Base-by-base conservation (phyloP, 2,888 invertebrate genomes). In the Drosophila testacea region DNA sequence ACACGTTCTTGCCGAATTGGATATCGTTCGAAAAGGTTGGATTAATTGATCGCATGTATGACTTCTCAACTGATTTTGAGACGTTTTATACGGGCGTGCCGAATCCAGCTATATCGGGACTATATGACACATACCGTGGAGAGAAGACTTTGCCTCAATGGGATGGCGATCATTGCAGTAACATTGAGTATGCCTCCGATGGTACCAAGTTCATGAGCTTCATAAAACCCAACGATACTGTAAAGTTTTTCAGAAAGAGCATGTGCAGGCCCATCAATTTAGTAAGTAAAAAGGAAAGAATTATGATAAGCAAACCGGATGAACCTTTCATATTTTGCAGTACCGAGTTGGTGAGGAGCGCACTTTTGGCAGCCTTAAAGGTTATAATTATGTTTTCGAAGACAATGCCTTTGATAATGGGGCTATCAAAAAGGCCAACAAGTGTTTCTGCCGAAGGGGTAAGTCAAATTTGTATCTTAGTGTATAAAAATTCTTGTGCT, bases 21-120 rank as follows among this genome's bases (percentile, higher is more conserved):
- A 96, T 97, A 61, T 95, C 95, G 64, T 97, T 97, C 90, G 96
- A 97, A 82, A 97, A 96, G 86, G 94, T 98, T 10, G 98, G 98
- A 0, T 94, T 98, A 1, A 97, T 98, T 79, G 97, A 97, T 93
- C 93, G 97, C 93, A 97, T 97, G 97, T 97, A 97, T 91, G 96
- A 97, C 79, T 97, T 97, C 85, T 93, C 94, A 0, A 96, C 95
- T 0, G 97, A 97, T 81, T 96, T 93, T 84, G 96, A 96, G 85
- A 97, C 97, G 0, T 94, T 96, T 7, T 96, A 94, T 91, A 96
- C 96, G 0, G 97, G 97, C 0, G 94, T 94, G 55, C 92, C 92
- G 0, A 94, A 96, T 84, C 91, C 95, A 0, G 92, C 93, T 0
- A 88, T 93, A 13, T 93, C 96, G 0, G 97, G 97, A 0, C 93